These are phyloP conservation scores for Micrastur ruficollis DNA, from an alignment of 2,797 vertebrate species.

Conservation along the genomic window DNA sequence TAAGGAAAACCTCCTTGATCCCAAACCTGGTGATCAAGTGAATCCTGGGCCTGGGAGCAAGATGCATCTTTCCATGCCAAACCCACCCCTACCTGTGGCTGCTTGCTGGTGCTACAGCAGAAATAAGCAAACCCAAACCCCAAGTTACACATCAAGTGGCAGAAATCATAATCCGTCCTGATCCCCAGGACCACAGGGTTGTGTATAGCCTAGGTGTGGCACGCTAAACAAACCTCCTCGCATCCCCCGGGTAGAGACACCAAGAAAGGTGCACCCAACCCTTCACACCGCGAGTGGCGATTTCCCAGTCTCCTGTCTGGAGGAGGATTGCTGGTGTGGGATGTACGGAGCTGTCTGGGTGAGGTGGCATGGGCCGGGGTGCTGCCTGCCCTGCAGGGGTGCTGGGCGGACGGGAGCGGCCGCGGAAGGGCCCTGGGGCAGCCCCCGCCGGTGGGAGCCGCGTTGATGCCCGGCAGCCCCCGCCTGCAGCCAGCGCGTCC, in stretches of 20 bases:
- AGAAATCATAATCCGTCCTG: background rate
- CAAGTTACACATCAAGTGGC: background rate
- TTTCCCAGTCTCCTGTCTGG: background rate
- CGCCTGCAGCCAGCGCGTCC: rapidly evolving
- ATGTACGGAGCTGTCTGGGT: background rate
- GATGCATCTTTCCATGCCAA: background rate
- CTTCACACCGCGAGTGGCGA: too few species aligned
- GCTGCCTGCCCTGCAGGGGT: background rate
- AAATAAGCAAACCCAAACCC: background rate
- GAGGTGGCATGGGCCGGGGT: background rate
- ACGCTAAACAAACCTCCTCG: background rate
- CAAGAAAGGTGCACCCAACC: background rate
- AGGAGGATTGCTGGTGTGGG: background rate
- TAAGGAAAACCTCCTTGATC: background rate
- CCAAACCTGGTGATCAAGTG: background rate
- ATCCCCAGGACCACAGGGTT: background rate
- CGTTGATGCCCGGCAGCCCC: background rate
- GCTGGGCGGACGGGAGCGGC: background rate
- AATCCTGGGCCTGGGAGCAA: background rate
- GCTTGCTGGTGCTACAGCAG: background rate
- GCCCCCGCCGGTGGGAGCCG: background rate
- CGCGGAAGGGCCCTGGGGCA: background rate
- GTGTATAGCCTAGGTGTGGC: background rate
- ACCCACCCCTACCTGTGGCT: background rate
- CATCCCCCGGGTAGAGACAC: background rate